phyloP scores from a whole-genome alignment of 2,113 vertebrate genomes.

The Gorsachius goisagi region DNA sequence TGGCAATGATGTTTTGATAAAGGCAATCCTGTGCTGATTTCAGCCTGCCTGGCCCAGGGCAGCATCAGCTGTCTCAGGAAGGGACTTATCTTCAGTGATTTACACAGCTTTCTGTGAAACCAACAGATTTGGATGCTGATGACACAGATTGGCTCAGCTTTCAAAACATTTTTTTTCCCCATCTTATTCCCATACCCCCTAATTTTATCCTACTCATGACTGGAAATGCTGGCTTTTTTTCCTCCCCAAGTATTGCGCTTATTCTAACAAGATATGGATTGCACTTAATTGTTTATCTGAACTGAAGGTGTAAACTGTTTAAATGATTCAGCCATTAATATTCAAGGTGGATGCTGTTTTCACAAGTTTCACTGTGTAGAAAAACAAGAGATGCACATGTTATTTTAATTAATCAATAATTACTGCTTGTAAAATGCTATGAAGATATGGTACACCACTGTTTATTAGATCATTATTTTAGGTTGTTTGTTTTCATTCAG shows the following conservation, averaged over 20 bases:
- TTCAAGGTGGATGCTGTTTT: not conserved
- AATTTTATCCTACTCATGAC: not conserved
- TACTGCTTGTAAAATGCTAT: not conserved
- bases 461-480: not conserved
- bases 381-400: not conserved
- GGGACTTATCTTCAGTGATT: not conserved
- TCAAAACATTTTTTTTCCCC: not conserved
- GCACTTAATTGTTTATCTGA: constrained; percentile 1
- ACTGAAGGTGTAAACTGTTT: not conserved
- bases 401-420: not conserved
- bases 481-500: not conserved
- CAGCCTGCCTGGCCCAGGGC: not conserved
- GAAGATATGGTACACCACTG: not conserved
- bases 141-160: not conserved
- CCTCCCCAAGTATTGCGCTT: not conserved
- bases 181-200: not conserved
- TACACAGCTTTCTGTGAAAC: not conserved
- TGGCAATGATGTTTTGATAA: not conserved
- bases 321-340: not conserved
- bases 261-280: not conserved
- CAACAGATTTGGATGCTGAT: not conserved
- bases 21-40: not conserved
- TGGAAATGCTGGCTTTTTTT: not conserved
- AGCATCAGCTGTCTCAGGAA: not conserved
- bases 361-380: accelerated